A percentile compares a stretch with the other conserved stretches of the same genome.
Conservation (phyloP, 1,140 invertebrate genomes). For the Macrocentrus cingulum region DNA sequence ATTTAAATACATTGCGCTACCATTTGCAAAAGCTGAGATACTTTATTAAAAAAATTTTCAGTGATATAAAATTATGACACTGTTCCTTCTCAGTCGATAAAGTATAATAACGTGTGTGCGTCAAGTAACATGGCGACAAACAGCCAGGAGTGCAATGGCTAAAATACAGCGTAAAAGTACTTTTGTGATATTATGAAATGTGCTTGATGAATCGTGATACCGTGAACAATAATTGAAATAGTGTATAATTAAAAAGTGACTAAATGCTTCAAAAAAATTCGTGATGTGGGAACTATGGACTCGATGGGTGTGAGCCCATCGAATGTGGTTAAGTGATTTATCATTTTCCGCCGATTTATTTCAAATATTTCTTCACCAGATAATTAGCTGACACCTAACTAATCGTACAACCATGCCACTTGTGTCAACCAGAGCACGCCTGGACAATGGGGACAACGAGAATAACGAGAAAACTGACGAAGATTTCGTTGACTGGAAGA, state of each 20-base stretch:
- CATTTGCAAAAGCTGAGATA: too few species aligned
- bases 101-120: too few species aligned
- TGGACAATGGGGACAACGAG: slow-evolving; percentile 1
- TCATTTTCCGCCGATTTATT: not conserved
- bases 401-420: slow-evolving; percentile 13
- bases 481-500: slow-evolving; percentile 60
- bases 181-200: too few species aligned
- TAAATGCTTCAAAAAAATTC: not conserved
- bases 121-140: slow-evolving; percentile 12
- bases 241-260: too few species aligned
- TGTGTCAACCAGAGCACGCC: slow-evolving; percentile 11
- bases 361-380: not conserved
- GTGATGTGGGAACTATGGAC: not conserved
- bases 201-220: too few species aligned
- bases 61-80: too few species aligned
- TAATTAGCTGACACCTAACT: not conserved
- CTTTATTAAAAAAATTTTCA: too few species aligned
- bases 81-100: slow-evolving; percentile 4
- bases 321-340: not conserved
- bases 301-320: not conserved
- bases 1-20: slow-evolving; percentile 13
- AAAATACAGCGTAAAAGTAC: too few species aligned
- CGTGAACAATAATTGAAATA: too few species aligned
- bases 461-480: slow-evolving; percentile 8
- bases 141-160: not conserved